Conservation (phyloP, 2,888 invertebrate genomes). For the Sminthurides aquaticus region DNA sequence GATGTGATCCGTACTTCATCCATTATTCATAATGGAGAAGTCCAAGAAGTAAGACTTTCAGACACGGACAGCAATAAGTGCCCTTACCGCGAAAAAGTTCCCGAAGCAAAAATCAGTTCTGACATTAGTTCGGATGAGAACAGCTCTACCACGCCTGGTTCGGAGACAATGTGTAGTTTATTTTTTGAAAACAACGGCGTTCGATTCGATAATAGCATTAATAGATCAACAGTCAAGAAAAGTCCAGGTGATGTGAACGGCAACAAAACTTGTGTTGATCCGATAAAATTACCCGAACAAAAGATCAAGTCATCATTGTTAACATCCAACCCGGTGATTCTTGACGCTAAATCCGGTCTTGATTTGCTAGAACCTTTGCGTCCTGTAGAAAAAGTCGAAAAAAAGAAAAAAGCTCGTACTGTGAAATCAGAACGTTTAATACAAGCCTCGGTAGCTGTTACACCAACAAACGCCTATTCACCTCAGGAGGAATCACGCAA, state of each 20-base stretch:
- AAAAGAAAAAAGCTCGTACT: not conserved
- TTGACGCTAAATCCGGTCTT: not conserved
- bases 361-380: not conserved
- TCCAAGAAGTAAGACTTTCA: too few species aligned
- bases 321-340: not conserved
- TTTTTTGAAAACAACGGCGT: conserved; percentile 34
- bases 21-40: too few species aligned
- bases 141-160: not conserved
- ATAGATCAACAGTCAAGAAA: not conserved
- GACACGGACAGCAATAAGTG: not conserved
- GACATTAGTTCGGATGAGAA: not conserved
- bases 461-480: not conserved
- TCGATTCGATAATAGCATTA: conserved; percentile 33
- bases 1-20: too few species aligned
- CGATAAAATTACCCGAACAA: not conserved
- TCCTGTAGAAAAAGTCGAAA: not conserved
- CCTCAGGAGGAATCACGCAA: not conserved
- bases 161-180: conserved; percentile 28
- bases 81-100: not conserved
- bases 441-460: not conserved
- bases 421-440: not conserved
- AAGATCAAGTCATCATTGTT: not conserved
- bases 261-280: not conserved
- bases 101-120: not conserved
- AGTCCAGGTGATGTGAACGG: not conserved